phyloP scores from a whole-genome alignment of 2,888 invertebrate species.

The Cecidostiba fungosa region DNA sequence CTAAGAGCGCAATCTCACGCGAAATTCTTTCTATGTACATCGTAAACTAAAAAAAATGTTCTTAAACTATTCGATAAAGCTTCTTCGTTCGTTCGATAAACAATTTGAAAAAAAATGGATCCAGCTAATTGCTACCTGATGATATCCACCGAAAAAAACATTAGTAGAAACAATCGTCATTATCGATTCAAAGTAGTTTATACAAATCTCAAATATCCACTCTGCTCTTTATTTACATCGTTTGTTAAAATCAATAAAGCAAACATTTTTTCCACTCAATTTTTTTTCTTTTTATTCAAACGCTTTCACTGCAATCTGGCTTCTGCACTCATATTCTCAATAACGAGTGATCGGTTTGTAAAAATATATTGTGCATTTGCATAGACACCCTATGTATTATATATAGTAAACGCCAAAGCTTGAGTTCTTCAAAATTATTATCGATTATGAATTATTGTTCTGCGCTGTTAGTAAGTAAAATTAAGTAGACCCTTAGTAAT shows the following conservation, averaged over 20 bases:
- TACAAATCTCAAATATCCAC: neutral
- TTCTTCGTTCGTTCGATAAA: neutral
- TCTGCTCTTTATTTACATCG: neutral
- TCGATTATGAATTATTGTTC: too few relatives aligned
- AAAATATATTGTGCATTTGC: constrained; percentile 23
- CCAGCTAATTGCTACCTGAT: neutral
- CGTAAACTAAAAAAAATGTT: constrained; percentile 2
- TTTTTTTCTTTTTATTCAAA: constrained; percentile 9
- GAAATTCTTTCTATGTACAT: constrained; percentile 34
- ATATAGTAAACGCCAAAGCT: neutral
- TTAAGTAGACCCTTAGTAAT: too few relatives aligned
- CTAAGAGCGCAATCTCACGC: neutral
- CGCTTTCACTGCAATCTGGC: neutral
- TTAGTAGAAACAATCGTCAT: neutral
- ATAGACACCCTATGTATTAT: neutral
- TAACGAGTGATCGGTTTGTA: constrained; percentile 26
- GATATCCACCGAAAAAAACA: neutral
- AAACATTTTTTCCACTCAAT: neutral
- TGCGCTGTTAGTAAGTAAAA: too few relatives aligned
- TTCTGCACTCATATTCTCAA: constrained; percentile 1
- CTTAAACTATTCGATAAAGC: neutral
- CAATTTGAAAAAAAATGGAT: neutral
- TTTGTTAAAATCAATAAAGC: neutral
- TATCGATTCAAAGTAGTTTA: neutral
- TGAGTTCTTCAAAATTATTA: neutral